These are phyloP conservation scores for Notocelia uddmanniana DNA, from an alignment of 2,888 invertebrate genomes.

Conservation along the genomic window DNA sequence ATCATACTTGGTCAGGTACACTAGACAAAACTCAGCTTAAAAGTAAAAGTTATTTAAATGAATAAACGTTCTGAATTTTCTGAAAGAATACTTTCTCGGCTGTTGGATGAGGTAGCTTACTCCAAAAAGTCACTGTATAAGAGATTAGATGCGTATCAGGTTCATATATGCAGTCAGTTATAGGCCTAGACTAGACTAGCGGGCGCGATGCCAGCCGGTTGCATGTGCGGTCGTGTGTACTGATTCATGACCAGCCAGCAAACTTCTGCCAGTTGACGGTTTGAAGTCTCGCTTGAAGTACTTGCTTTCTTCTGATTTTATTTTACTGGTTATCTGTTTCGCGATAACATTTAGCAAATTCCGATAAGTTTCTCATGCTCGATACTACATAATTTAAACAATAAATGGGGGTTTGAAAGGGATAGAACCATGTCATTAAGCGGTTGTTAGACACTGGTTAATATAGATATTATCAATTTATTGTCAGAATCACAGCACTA, in stretches of 20 bases:
- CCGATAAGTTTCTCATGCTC: too few relatives aligned
- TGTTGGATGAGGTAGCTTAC: conserved; percentile 11
- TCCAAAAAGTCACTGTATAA: conserved; percentile 1
- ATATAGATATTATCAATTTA: too few relatives aligned
- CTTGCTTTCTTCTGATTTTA: neutral
- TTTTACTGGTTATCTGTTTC: neutral
- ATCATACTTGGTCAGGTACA: too few relatives aligned
- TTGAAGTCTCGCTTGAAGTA: conserved; percentile 44
- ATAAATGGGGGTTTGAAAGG: too few relatives aligned
- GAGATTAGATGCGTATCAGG: conserved; percentile 9
- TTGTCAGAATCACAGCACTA: too few relatives aligned
- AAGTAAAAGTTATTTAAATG: too few relatives aligned
- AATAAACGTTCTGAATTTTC: neutral
- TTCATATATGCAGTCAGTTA: conserved; percentile 49
- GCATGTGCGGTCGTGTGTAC: conserved; percentile 54
- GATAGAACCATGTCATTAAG: too few relatives aligned
- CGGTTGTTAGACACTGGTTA: too few relatives aligned
- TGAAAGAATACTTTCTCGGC: neutral
- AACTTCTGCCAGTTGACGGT: conserved; percentile 61
- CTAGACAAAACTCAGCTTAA: too few relatives aligned
- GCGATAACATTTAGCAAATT: neutral
- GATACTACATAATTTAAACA: too few relatives aligned
- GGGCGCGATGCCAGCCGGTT: conserved; percentile 73
- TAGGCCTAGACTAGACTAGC: conserved; percentile 61
- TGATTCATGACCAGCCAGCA: conserved; percentile 61